Evolutionary conservation across 2,888 invertebrate species (phyloP).

Genomic region (Ormia ochracea): DNA sequence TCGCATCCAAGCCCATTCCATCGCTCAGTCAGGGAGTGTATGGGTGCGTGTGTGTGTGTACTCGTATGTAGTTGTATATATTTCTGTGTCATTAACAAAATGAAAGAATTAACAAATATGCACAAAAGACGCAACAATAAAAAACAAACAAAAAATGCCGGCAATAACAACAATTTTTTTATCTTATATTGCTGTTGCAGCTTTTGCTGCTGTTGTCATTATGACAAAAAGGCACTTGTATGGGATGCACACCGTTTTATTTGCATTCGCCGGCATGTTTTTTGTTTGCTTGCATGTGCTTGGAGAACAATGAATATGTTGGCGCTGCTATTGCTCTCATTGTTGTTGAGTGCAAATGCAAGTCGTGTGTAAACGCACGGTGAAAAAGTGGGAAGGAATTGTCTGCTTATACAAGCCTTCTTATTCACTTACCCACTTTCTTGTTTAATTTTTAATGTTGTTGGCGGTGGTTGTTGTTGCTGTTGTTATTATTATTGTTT

Average conservation of each 20-base stretch:
- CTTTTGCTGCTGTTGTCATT: neutral
- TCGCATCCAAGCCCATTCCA: neutral
- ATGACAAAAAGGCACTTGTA: neutral
- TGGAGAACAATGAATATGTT: constrained; percentile 9
- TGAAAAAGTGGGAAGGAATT: constrained; percentile 13
- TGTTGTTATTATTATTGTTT: constrained; percentile 48
- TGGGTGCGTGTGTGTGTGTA: neutral
- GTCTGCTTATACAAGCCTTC: neutral
- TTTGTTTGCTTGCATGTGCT: neutral
- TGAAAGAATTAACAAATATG: constrained; percentile 10
- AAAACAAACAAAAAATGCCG: too few species aligned
- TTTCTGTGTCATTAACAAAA: neutral
- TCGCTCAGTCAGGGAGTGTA: neutral
- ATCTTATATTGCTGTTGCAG: neutral
- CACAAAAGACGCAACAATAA: constrained; percentile 13
- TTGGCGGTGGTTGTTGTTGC: constrained; percentile 53
- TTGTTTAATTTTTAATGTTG: constrained; percentile 30
- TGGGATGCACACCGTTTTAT: neutral
- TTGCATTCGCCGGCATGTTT: neutral
- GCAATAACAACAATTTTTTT: constrained; percentile 1
- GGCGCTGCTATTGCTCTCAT: constrained; percentile 29
- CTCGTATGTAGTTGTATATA: neutral
- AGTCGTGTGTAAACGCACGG: constrained; percentile 58
- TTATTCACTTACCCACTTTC: constrained; percentile 15
- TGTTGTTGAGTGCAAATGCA: constrained; percentile 50